Evolutionary conservation across 2,113 vertebrate genomes (phyloP), one percentile per base, ranked within the genome.

Genomic region (Pungitius pungitius): DNA sequence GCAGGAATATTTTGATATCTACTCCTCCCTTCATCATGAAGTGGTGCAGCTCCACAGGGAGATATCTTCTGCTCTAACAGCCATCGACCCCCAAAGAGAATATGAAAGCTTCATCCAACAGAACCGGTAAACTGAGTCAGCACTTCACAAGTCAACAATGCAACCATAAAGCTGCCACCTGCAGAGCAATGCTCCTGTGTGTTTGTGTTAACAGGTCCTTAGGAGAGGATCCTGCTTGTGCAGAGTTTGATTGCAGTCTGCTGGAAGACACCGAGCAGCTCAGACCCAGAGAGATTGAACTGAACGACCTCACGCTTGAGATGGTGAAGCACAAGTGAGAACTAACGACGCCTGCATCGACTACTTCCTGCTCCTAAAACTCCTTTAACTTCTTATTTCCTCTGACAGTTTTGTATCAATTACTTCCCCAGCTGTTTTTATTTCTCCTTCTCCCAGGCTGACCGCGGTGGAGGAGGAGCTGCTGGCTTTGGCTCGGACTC

Each of bases 221-320:
- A 5, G 89, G 86, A 0, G 94, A 96, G 27, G 30, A 93, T 55
- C 96, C 96, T 0, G 90, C 89, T 0, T 82, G 89, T 1, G 93
- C 92, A 79, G 94, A 94, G n/a, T 98, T 98, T 59, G 97, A 99
- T 0, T 90, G 88, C 73, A 95, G 93, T 7, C 81, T 97, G 64
- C 86, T 98, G 57, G 96, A 97, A 63, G 96, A 98, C 40, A 79
- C 89, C 0, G 96, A 97, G 11, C 61, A 59, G 14, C 91, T 98
- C 20, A 86, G 68, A 0, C 85, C 95, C 0, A 93, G 92, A 8
- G 93, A 97, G 78, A 91, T 99, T 61, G 94, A 96, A 87, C 83
- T 99, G 70, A 99, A 98, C 0, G 95, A 98, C 52, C 94, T 99
- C 73, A 99, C 98, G 0, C 15, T 98, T 0, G 97, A 98, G 86